Conservation (phyloP, 2,888 invertebrate genomes). For the Emmelina monodactyla region DNA sequence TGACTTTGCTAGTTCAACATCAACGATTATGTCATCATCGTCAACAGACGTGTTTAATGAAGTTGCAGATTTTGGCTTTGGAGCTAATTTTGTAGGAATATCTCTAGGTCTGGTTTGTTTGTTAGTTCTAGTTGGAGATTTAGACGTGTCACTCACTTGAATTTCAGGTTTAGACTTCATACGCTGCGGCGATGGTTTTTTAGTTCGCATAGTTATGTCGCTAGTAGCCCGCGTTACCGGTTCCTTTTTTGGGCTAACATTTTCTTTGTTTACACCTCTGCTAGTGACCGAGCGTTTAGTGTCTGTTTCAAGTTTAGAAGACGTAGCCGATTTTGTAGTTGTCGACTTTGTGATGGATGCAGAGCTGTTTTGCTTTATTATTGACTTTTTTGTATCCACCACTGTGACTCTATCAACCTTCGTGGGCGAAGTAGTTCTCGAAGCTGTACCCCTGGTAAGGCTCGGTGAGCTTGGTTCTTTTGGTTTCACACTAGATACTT, state of each 20-base stretch:
- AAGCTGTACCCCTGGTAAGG: conserved; percentile 24
- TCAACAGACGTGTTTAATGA: conserved; percentile 56
- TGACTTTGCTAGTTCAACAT: conserved; percentile 76
- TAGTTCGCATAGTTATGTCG: conserved; percentile 62
- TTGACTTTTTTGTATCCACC: conserved; percentile 30
- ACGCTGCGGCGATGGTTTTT: conserved; percentile 46
- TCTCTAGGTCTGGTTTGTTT: conserved; percentile 33
- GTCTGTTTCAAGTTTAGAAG: conserved; percentile 33
- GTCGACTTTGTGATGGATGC: background rate
- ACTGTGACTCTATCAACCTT: conserved; percentile 37
- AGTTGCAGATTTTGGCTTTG: conserved; percentile 56
- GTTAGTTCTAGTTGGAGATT: conserved; percentile 24
- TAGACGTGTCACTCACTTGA: conserved; percentile 40
- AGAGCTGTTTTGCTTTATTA: conserved; percentile 32
- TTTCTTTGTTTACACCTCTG: conserved; percentile 37
- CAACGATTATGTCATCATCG: conserved; percentile 70
- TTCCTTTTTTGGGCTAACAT: conserved; percentile 39
- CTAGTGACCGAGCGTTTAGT: conserved; percentile 33
- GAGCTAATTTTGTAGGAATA: conserved; percentile 34
- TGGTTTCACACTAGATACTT: conserved; percentile 32
- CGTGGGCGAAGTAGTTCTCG: conserved; percentile 25
- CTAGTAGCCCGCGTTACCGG: conserved; percentile 61
- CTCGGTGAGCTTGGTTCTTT: conserved; percentile 32
- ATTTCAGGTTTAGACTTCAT: conserved; percentile 60
- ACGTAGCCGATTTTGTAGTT: conserved; percentile 23